Conservation (phyloP, 2,888 invertebrate genomes). For the Agrotis exclamationis region DNA sequence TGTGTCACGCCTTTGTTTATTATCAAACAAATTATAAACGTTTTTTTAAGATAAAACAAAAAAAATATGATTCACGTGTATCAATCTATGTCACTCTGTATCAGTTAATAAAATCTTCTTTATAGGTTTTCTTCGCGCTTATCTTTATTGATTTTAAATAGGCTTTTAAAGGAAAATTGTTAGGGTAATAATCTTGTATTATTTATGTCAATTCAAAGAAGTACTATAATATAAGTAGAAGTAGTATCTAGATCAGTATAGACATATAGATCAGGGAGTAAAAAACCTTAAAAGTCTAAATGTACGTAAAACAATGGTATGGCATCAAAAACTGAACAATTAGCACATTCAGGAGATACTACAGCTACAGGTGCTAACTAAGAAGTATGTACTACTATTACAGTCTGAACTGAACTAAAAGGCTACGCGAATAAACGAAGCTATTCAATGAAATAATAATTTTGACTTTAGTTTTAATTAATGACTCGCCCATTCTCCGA, state of each 20-base stretch:
- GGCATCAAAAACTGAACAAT: slow-evolving; percentile 53
- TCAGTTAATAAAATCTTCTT: slow-evolving; percentile 37
- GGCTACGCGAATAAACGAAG: background rate
- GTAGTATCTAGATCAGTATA: background rate
- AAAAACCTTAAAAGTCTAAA: slow-evolving; percentile 1
- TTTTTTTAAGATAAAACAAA: slow-evolving; percentile 14
- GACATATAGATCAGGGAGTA: background rate
- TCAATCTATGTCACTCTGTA: slow-evolving; percentile 47
- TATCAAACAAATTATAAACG: slow-evolving; percentile 15
- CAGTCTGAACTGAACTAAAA: slow-evolving; percentile 5
- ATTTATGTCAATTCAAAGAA: slow-evolving; percentile 1
- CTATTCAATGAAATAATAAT: background rate
- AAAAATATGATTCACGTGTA: slow-evolving; percentile 9
- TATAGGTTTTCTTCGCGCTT: slow-evolving; percentile 47
- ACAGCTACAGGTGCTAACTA: slow-evolving; percentile 41
- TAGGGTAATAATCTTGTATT: slow-evolving; percentile 17
- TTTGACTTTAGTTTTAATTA: background rate
- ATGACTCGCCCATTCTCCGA: background rate
- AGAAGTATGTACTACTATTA: slow-evolving; percentile 4
- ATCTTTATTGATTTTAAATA: slow-evolving; percentile 58
- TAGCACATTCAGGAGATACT: slow-evolving; percentile 45
- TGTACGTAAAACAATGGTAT: slow-evolving; percentile 22
- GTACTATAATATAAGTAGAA: slow-evolving; percentile 3
- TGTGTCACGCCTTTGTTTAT: slow-evolving; percentile 9
- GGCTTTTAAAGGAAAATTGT: slow-evolving; percentile 24